Evolutionary conservation across 2,888 invertebrate species (phyloP), one percentile per base, ranked within the genome.

Genomic region (Chaetoderma sp.): DNA sequence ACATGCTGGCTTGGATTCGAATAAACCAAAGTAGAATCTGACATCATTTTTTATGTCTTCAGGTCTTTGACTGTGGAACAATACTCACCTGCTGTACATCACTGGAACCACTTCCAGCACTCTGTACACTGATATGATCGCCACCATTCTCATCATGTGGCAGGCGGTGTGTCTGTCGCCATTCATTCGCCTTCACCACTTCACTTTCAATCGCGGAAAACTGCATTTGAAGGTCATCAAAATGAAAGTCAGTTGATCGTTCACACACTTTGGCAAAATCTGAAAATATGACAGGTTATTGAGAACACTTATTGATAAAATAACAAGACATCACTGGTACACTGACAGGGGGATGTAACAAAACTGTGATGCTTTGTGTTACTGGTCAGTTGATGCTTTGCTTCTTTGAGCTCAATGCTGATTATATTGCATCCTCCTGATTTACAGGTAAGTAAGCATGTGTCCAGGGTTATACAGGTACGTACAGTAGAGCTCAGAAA

Each of bases 211-310:
- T 82, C 36, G 75, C 90, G 75, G 93, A 91, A 68, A 98, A 88
- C 88, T 99, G 98, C 68, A 91, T 91, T 74, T 95, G 94, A 67
- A 96, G 89, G 81, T 92, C 90, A 0, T 91, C 89, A 87, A 99
- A 98, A 89, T 99, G 99, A 83, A 98, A 95, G 86, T 99, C 99
- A 1, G 98, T 95, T 0, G 94, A 93, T 83, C 90, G 88, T 78
- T 92, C 91, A 81, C 93, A 93, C 52, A 93, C 89, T 59, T 89
- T 89, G 57, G 90, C 89, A 84, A 94, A 91, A 75, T 91, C 92
- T 92, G 78, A 36, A 87, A 85, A 49, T 70, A 62, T 68, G 63
- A 63, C 33, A 57, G 44, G 33, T 33, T 33, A 39, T 13, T 30
- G 57, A 27, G n/a, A n/a, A n/a, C n/a, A n/a, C n/a, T n/a, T n/a